Percentiles rank a stretch among this genome's conserved stretches.
Evolutionary conservation across 2,113 vertebrate species (phyloP).

Genomic region (Turnix velox): DNA sequence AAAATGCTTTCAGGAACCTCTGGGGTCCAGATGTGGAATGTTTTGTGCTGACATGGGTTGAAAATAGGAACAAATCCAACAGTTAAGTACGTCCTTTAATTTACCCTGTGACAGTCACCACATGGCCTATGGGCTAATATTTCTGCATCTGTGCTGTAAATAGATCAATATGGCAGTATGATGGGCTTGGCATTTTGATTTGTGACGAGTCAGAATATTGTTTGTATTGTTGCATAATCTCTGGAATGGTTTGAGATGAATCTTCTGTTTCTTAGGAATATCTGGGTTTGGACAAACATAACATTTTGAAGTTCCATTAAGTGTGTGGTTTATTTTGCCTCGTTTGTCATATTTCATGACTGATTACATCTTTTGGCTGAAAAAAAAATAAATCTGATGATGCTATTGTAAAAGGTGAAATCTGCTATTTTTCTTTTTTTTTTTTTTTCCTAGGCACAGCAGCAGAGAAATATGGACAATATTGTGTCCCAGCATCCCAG

Average conservation of each 20-base stretch:
- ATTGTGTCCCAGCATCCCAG: constrained; percentile 80
- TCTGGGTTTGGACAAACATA: neutral
- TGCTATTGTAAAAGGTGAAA: neutral
- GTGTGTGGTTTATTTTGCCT: neutral
- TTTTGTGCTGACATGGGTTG: constrained; percentile 21
- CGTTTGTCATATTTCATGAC: neutral
- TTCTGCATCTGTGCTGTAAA: constrained; percentile 24
- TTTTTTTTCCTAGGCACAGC: constrained; percentile 79
- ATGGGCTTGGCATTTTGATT: neutral
- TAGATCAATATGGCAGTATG: neutral
- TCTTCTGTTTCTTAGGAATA: neutral
- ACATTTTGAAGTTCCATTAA: neutral
- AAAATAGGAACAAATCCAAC: neutral
- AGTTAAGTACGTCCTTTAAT: constrained; percentile 7
- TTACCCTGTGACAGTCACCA: constrained; percentile 43
- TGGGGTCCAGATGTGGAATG: constrained; percentile 68
- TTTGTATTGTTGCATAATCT: neutral
- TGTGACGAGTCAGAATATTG: neutral
- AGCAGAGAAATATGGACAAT: constrained; percentile 88
- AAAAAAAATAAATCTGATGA: neutral
- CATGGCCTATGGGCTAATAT: constrained; percentile 27
- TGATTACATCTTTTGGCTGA: neutral
- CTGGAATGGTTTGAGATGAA: neutral
- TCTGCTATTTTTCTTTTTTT: neutral
- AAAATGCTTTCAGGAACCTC: constrained; percentile 58